A percentile compares a stretch with the other conserved stretches of the same genome.
These are phyloP conservation scores for Pantherophis guttatus DNA, from an alignment of 2,113 vertebrate species.

Conservation along the genomic window DNA sequence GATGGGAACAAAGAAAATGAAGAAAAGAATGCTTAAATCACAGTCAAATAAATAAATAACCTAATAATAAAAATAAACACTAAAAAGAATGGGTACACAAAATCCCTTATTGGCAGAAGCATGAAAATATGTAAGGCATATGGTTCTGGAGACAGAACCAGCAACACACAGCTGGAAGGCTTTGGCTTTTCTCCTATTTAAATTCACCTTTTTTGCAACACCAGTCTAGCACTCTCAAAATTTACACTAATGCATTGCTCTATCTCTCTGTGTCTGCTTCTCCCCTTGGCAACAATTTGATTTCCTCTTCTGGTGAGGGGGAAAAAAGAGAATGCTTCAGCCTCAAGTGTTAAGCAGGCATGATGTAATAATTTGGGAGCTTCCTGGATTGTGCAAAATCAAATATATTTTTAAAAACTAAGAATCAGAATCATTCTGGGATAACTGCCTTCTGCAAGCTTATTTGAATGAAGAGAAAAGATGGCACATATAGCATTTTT, in stretches of 20 bases:
- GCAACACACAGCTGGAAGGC: not conserved
- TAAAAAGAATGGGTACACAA: not conserved
- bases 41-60: not conserved
- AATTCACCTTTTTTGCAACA: not conserved
- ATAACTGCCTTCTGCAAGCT: not conserved
- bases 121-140: not conserved
- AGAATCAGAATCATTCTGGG: not conserved
- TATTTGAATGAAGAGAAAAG: not conserved
- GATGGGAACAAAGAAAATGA: not conserved
- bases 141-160: not conserved
- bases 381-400: not conserved
- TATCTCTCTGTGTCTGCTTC: not conserved
- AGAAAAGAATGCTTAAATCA: not conserved
- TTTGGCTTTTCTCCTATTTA: not conserved
- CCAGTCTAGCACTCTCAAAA: not conserved
- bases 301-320: not conserved
- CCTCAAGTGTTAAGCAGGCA: not conserved
- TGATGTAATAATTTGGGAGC: not conserved
- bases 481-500: not conserved
- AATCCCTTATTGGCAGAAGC: not conserved
- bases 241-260: not conserved
- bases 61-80: not conserved
- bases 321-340: not conserved
- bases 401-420: not conserved
- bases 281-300: not conserved